A percentile compares a stretch with the other conserved stretches of the same genome.
Conservation (phyloP, 35 echinoderm and acorn worm species). For the Apostichopus japonicus region DNA sequence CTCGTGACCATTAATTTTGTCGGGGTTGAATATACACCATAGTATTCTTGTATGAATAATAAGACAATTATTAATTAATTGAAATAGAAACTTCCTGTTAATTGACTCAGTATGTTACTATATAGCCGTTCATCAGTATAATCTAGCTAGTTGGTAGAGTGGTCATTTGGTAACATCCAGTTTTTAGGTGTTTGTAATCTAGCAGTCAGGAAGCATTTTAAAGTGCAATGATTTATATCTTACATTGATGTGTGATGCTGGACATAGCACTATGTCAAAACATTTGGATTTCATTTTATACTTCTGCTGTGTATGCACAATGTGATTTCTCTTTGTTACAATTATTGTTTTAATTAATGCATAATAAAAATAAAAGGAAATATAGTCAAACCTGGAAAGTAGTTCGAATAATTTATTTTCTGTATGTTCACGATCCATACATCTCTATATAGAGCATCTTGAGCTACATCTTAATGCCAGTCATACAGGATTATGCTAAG, state of each 20-base stretch:
- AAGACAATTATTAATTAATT: too few species aligned
- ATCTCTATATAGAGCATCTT: too few species aligned
- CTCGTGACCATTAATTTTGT: too few species aligned
- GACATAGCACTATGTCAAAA: conserved; percentile 45
- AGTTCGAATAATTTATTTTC: too few species aligned
- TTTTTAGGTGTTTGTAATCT: neutral
- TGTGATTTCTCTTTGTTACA: conserved; percentile 52
- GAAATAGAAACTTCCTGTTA: too few species aligned
- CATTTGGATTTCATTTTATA: conserved; percentile 47
- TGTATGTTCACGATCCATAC: too few species aligned
- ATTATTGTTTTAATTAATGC: conserved; percentile 39
- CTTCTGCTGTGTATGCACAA: conserved; percentile 62
- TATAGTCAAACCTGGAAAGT: too few species aligned
- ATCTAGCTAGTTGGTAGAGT: neutral
- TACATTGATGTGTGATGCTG: conserved; percentile 50
- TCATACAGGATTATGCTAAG: too few species aligned
- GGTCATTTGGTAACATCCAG: neutral
- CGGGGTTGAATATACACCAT: too few species aligned
- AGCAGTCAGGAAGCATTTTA: conserved; percentile 38
- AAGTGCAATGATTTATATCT: conserved; percentile 56
- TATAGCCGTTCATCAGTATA: neutral
- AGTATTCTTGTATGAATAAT: too few species aligned
- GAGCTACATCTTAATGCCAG: too few species aligned
- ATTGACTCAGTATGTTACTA: too few species aligned
- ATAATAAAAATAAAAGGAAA: conserved; percentile 24